Base-by-base conservation (phyloP, 2,888 invertebrate genomes). In the Gastracanthus pulcherrimus region DNA sequence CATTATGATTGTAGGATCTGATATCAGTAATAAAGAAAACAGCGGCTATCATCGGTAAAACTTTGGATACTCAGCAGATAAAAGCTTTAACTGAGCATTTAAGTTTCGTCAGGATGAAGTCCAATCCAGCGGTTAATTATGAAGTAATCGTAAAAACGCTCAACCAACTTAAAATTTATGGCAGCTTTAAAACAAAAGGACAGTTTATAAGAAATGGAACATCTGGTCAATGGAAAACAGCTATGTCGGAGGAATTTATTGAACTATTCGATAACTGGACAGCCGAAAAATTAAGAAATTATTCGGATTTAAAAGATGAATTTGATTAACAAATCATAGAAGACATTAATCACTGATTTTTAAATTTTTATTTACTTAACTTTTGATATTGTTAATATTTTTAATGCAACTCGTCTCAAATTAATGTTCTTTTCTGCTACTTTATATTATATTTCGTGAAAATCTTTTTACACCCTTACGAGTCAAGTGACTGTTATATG, bases 61-160 rank as follows among this genome's bases (percentile, higher is more conserved):
- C 88, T 66, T 88, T 92, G 0, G 92, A 92, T 0, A 90, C 91
- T 0, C 19, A 36, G 95, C 90, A 94, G 83, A 87, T 94, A 7
- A 84, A 90, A 9, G 67, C 85, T 0, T 89, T 95, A 31, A 91
- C 92, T 0, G 86, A 92, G 0, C 94, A 94, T 84, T 93, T 95
- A 72, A 93, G 93, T 83, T 95, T 95, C 86, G 92, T 93, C 31
- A 93, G 89, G 81, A 93, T 95, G 88, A 92, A 92, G 85, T 92
- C 92, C 34, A 95, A 94, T 87, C 92, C 93, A 70, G 92, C 92
- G 51, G 93, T 85, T 0, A 85, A 95, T 88, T 92, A 92, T 84
- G 93, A 93, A 85, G 88, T 88, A 6, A 1, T 7, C 3, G 86
- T 89, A 9, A 16, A 23, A 29, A n/a, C n/a, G n/a, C n/a, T n/a